phyloP scores from a whole-genome alignment of 2,888 invertebrate genomes.

The Cheilosia scutellata region DNA sequence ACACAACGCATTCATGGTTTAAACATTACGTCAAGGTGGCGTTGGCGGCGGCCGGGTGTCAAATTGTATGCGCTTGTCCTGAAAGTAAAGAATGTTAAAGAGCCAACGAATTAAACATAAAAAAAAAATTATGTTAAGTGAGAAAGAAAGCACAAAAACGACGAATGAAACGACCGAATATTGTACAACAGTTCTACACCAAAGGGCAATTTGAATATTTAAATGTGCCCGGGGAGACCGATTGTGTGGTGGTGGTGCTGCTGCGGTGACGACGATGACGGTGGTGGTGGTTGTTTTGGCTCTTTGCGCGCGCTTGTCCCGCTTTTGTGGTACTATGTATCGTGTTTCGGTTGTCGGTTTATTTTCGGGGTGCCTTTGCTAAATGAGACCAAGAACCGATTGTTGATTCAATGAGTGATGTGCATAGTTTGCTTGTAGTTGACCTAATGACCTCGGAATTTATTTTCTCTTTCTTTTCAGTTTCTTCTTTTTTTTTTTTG shows the following conservation, averaged over 20 bases:
- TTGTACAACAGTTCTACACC: conserved; percentile 43
- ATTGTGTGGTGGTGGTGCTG: conserved; percentile 30
- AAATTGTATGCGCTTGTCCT: conserved; percentile 51
- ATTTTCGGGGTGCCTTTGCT: conserved; percentile 58
- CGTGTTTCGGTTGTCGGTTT: conserved; percentile 35
- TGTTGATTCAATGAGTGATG: conserved; percentile 74
- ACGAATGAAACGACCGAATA: conserved; percentile 35
- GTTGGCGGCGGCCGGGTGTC: conserved; percentile 51
- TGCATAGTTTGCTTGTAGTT: conserved; percentile 72
- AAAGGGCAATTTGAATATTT: conserved; percentile 75
- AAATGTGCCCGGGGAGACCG: conserved; percentile 54
- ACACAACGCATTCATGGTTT: conserved; percentile 62
- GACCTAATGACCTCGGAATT: conserved; percentile 74
- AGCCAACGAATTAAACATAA: conserved; percentile 44
- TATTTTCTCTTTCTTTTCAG: conserved; percentile 23
- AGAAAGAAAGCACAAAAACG: conserved; percentile 6
- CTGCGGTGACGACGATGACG: background rate
- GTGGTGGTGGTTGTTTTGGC: conserved; percentile 18
- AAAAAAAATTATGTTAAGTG: conserved; percentile 5
- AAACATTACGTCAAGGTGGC: conserved; percentile 59
- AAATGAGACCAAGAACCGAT: conserved; percentile 69
- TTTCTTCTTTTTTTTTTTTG: conserved; percentile 18
- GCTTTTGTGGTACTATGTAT: conserved; percentile 21
- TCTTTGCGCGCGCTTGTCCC: conserved; percentile 22
- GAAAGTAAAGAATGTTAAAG: conserved; percentile 66